Percentiles rank a stretch among this genome's conserved stretches.
These are phyloP conservation scores for Catocala fraxini DNA, from an alignment of 2,888 invertebrate species.

Conservation along the genomic window DNA sequence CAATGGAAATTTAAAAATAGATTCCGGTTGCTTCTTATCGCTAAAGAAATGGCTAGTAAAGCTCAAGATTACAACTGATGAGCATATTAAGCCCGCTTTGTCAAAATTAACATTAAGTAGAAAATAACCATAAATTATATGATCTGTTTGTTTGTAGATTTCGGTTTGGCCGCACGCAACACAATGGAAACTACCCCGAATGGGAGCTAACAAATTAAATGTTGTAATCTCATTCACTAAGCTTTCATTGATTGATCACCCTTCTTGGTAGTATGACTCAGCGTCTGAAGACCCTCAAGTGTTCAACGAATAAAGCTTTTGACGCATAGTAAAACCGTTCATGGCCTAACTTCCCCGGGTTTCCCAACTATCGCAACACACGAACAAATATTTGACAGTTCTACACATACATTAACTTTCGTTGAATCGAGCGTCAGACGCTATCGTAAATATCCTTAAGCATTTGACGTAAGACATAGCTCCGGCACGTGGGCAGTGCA, in stretches of 20 bases:
- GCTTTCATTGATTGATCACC: slow-evolving; percentile 14
- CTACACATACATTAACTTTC: too few relatives aligned
- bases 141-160: neutral
- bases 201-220: neutral
- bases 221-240: slow-evolving; percentile 1
- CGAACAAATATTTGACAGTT: neutral
- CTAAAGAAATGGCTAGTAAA: neutral
- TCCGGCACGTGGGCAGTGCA: slow-evolving; percentile 2
- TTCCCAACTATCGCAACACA: slow-evolving; percentile 1
- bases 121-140: neutral
- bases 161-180: neutral
- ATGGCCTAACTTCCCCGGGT: slow-evolving; percentile 4
- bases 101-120: neutral
- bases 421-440: neutral
- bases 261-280: slow-evolving; percentile 18
- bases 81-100: neutral
- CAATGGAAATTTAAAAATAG: neutral
- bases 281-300: neutral
- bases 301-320: slow-evolving; percentile 7
- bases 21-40: neutral
- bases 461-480: slow-evolving; percentile 1
- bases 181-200: neutral
- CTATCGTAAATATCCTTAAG: neutral
- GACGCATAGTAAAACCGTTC: slow-evolving; percentile 1
- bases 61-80: neutral